Evolutionary conservation across 2,113 vertebrate genomes (phyloP).

Genomic region (Circaetus cinerascens): DNA sequence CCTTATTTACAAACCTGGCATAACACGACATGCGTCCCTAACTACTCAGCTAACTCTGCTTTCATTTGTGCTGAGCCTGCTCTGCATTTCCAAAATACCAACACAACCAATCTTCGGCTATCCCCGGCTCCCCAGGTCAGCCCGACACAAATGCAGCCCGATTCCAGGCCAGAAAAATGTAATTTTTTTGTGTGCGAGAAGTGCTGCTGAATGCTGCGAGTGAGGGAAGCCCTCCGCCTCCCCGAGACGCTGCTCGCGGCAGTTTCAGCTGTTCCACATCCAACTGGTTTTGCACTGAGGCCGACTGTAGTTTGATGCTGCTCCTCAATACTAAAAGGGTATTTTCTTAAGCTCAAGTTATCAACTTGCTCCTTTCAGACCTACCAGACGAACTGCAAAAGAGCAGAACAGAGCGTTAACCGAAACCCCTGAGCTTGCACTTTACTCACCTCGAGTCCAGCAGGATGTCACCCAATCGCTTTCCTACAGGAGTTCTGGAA

Average conservation of each 20-base stretch:
- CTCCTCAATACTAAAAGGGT: background rate
- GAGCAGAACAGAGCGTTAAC: background rate
- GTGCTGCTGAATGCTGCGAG: rapidly evolving
- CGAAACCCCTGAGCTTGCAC: background rate
- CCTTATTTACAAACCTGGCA: background rate
- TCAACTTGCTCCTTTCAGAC: background rate
- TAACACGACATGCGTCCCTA: background rate
- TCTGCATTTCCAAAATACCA: rapidly evolving
- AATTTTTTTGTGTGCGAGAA: rapidly evolving
- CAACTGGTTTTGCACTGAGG: rapidly evolving
- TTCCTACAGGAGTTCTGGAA: constrained; percentile 1
- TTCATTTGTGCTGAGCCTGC: rapidly evolving
- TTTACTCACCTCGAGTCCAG: background rate
- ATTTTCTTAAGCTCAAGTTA: background rate
- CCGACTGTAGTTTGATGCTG: rapidly evolving
- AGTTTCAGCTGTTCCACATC: background rate
- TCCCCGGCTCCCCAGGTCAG: background rate
- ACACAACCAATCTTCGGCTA: rapidly evolving
- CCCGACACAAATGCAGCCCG: rapidly evolving
- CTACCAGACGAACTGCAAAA: background rate
- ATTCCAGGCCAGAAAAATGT: background rate
- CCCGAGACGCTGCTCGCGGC: rapidly evolving
- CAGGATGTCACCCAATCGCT: background rate
- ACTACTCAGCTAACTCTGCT: background rate
- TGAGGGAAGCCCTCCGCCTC: background rate